Conservation (phyloP, 1,140 invertebrate species). For the Heliconius hewitsoni region DNA sequence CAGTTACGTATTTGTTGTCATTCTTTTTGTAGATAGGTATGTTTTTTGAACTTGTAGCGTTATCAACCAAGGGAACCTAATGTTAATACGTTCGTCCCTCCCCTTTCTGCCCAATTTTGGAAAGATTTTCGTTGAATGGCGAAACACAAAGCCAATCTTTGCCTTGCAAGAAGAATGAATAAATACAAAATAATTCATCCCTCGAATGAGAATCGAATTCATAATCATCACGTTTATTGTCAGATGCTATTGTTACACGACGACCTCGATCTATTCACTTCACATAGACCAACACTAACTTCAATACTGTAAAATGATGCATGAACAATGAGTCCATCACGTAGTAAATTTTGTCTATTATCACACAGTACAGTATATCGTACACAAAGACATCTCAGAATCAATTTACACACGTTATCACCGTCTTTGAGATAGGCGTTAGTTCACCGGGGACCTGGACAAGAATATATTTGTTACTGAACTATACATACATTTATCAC, state of each 20-base stretch:
- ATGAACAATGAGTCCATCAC: slow-evolving; percentile 2
- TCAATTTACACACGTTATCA: slow-evolving; percentile 13
- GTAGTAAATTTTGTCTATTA: slow-evolving; percentile 13
- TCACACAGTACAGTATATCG: background rate
- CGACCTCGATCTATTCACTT: background rate
- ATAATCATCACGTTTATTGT: background rate
- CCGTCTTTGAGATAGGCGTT: background rate
- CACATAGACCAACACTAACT: background rate
- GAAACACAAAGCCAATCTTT: too few species aligned
- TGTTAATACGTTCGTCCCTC: too few species aligned
- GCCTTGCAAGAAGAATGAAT: too few species aligned
- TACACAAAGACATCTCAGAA: slow-evolving; percentile 9
- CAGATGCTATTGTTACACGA: background rate
- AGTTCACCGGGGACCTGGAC: background rate
- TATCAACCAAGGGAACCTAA: too few species aligned
- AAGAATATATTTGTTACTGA: slow-evolving; percentile 3
- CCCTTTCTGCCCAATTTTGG: too few species aligned
- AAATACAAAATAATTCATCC: too few species aligned
- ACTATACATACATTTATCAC: background rate
- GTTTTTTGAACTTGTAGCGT: too few species aligned
- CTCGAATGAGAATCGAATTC: background rate
- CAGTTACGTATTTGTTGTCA: too few species aligned
- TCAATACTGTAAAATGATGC: background rate
- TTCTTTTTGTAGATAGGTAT: too few species aligned
- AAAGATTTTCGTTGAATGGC: too few species aligned